These are phyloP conservation scores for Heliconius himera DNA, from an alignment of 1,140 invertebrate genomes.

Conservation along the genomic window DNA sequence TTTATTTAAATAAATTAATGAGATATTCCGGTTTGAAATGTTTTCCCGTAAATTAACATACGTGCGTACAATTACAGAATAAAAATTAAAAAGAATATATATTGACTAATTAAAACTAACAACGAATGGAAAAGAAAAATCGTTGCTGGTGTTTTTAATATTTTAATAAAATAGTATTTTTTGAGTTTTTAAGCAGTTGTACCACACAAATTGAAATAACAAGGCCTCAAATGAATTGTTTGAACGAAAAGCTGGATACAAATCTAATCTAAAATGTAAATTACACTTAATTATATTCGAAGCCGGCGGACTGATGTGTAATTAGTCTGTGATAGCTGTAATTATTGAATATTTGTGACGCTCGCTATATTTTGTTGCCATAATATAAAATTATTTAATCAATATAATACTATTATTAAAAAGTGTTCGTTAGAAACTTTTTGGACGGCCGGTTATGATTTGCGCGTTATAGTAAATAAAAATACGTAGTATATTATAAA, in stretches of 20 bases:
- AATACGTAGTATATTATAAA: not conserved
- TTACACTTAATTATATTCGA: slow-evolving; percentile 34
- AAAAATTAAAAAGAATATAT: slow-evolving; percentile 11
- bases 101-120: not conserved
- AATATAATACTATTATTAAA: not conserved
- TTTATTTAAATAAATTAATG: not conserved
- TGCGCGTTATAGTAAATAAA: not conserved
- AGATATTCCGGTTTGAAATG: not conserved
- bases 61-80: not conserved
- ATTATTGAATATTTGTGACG: slow-evolving; percentile 33
- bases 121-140: not conserved
- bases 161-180: not conserved
- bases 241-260: slow-evolving; percentile 32
- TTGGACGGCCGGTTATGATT: not conserved
- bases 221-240: slow-evolving; percentile 27
- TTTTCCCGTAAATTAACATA: not conserved
- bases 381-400: slow-evolving; percentile 8
- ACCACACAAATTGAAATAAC: slow-evolving; percentile 16
- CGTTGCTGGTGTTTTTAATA: not conserved
- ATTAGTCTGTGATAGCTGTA: slow-evolving; percentile 34
- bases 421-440: not conserved
- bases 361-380: slow-evolving; percentile 16
- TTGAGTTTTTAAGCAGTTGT: not conserved
- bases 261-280: slow-evolving; percentile 36
- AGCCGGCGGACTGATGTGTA: slow-evolving; percentile 33